Base-by-base conservation (phyloP, 2,888 invertebrate species). In the Cosmopolites sordidus region DNA sequence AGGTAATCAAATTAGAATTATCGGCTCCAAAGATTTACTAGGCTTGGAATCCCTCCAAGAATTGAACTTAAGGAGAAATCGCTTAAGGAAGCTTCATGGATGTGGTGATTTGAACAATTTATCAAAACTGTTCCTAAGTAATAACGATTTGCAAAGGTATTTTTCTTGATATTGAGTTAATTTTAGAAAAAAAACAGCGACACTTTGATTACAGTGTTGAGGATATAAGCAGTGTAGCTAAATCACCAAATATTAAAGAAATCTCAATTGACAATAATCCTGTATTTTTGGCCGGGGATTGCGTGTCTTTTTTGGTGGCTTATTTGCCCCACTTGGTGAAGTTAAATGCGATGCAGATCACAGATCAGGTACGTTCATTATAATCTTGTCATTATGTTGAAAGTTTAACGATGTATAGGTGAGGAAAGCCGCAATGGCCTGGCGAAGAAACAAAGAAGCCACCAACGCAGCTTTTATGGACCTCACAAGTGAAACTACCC, bases 261-360 rank as follows among this genome's bases (percentile, higher is more conserved):
- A 82, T 95, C 43, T 87, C 92, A 15, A 82, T 95, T 52, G 94
- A 91, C 70, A 88, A 87, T 56, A 92, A 92, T 75, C 90, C 91
- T 0, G 83, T 92, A 8, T 86, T 87, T 15, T 72, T 87, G 57
- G 85, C 83, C n/a, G 85, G 87, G 0, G 90, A 91, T 64, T 91
- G 89, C 66, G 82, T 87, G 2, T 87, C 89, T 0, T 91, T 89
- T 69, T 73, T 91, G 40, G 89, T 91, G 0, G 87, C 89, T 0
- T 87, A 89, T 70, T 74, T 91, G 56, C 88, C 89, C 16, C 83
- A 84, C 68, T 76, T 92, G 58, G 75, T 82, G 52, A 79, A 84
- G 41, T 74, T 92, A 38, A 90, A 89, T 61, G 83, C 83, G 62
- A 87, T 89, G 84, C 83, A 86, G 64, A 83, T 90, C 17, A 89